Evolutionary conservation across 2,888 invertebrate genomes (phyloP).

Genomic region (Polydesmus complanatus): DNA sequence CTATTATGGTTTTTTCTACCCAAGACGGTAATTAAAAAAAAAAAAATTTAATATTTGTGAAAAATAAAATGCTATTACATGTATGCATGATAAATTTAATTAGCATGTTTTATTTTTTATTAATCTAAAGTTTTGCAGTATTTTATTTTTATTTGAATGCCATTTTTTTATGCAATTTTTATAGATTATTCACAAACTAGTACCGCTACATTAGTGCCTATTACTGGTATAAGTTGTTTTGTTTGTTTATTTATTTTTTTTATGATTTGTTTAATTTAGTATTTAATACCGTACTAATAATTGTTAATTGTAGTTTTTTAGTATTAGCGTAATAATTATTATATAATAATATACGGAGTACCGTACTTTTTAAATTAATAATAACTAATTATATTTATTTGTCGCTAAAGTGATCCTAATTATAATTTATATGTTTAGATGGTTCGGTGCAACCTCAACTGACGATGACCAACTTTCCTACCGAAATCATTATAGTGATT

Average conservation of each 20-base stretch:
- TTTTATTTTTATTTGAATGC: not conserved
- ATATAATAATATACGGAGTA: no score
- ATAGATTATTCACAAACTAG: not conserved
- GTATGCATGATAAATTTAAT: not conserved
- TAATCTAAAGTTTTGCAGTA: not conserved
- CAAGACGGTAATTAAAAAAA: conserved; percentile 59
- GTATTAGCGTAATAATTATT: not conserved
- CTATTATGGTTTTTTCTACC: conserved; percentile 65
- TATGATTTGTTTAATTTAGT: no score
- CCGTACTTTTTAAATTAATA: no score
- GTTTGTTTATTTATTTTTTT: not conserved
- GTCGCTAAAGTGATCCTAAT: no score
- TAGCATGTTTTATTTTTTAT: not conserved
- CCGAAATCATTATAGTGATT: conserved; percentile 60
- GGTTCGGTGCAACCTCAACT: not conserved
- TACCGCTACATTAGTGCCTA: not conserved
- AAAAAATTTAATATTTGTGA: not conserved
- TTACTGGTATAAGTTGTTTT: not conserved
- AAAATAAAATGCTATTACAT: not conserved
- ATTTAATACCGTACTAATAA: no score
- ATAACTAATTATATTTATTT: no score
- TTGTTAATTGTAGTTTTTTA: not conserved
- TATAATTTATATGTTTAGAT: not conserved
- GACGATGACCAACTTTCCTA: conserved; percentile 19
- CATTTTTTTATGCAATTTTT: not conserved